Conservation (phyloP, 1,140 invertebrate genomes). For the Formica exsecta region DNA sequence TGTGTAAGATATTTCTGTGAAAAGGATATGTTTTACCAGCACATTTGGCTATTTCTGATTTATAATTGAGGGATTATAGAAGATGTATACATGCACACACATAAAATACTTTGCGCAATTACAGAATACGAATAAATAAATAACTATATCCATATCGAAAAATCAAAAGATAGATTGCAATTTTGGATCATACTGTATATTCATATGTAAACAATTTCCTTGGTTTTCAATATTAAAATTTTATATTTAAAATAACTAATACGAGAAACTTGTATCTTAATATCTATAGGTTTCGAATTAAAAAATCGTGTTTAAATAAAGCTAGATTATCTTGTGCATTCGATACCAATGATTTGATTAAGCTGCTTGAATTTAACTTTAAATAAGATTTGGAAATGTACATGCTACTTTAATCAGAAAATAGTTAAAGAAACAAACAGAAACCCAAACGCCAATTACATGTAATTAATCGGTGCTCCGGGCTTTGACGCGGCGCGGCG, state of each 20-base stretch:
- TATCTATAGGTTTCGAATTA: neutral
- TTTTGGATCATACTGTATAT: neutral
- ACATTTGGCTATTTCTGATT: neutral
- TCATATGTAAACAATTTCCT: too few species aligned
- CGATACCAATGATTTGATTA: neutral
- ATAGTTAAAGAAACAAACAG: constrained; percentile 38
- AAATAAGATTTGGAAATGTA: constrained; percentile 14
- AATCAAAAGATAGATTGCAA: neutral
- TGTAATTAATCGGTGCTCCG: constrained; percentile 41
- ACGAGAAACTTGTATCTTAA: neutral
- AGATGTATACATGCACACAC: too few species aligned
- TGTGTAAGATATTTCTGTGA: constrained; percentile 4
- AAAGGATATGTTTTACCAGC: neutral
- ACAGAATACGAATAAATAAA: neutral
- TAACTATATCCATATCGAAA: neutral
- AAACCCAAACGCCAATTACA: constrained; percentile 46
- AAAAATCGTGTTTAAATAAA: neutral
- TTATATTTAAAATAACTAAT: constrained; percentile 1
- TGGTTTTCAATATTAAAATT: neutral
- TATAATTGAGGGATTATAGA: neutral
- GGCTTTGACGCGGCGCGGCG: neutral
- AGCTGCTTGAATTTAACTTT: constrained; percentile 13
- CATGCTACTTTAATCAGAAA: constrained; percentile 3
- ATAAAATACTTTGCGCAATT: too few species aligned
- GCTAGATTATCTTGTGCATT: neutral